Evolutionary conservation across 1,140 invertebrate genomes (phyloP), one percentile per base, ranked within the genome.

Genomic region (Drosophila aff.): DNA sequence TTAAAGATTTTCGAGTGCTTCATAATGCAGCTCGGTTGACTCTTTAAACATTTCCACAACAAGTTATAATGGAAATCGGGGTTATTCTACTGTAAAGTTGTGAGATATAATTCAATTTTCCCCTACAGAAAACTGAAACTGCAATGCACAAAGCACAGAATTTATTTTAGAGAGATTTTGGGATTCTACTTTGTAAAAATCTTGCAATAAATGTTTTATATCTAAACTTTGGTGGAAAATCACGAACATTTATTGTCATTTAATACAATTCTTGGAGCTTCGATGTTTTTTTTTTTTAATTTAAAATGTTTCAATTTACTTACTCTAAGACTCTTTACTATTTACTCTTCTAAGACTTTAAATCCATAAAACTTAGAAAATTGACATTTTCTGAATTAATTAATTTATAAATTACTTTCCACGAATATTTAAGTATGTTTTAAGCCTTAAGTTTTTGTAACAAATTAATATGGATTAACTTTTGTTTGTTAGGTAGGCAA

Each of bases 1-100:
- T 79, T 89, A 68, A 81, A 83, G 52, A 55, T 38, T 81, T 75
- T 75, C 38, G 60, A 81, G 68, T 44, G 65, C 38, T 59, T 41
- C 40, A 59, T 47, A 71, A 71, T 73, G 69, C 62, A 75, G 53
- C 72, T 55, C 58, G 47, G 67, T 46, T 71, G 67, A 64, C 61
- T 78, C 52, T 50, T 74, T 71, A 78, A 73, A 81, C 72, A 77
- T 55, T 33, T 21, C 23, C 16, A 55, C 40, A 55, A 76, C 63
- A 76, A 76, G 52, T 76, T 82, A 10, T 21, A 81, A 80, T 80
- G 18, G 50, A 40, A 62, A 69, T 59, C 28, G 28, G 28, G n/a
- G 31, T 18, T 68, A 16, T 31, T 11, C 46, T 4, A 44, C 40
- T 61, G 3, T 18, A 11, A 26, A 31, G 18, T 46, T 62, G 50